Percentiles rank a stretch among this genome's conserved stretches.
These are phyloP conservation scores for Macquaria australasica DNA, from an alignment of 2,113 vertebrate species.

Conservation along the genomic window DNA sequence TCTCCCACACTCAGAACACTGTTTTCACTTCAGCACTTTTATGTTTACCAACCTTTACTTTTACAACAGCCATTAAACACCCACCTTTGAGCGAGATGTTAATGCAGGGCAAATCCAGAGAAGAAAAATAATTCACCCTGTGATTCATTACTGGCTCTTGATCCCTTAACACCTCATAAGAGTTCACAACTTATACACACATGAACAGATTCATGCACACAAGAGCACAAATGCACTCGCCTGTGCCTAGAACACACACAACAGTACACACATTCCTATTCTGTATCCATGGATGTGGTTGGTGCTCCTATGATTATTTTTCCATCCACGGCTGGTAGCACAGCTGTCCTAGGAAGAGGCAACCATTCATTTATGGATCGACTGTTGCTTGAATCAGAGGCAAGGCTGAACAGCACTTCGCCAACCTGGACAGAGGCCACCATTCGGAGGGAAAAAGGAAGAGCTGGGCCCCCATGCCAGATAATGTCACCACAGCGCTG, in stretches of 20 bases:
- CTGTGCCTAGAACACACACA: neutral
- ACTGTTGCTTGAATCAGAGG: constrained; percentile 58
- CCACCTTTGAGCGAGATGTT: constrained; percentile 31
- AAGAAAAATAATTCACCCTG: constrained; percentile 31
- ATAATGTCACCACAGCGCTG: constrained; percentile 2
- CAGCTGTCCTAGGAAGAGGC: constrained; percentile 66
- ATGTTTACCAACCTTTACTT: constrained; percentile 56
- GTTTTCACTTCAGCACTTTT: constrained; percentile 47
- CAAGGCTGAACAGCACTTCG: constrained; percentile 14
- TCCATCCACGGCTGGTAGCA: constrained; percentile 53
- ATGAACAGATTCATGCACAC: constrained; percentile 8
- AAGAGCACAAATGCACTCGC: neutral
- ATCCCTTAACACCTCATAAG: constrained; percentile 39
- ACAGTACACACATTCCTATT: constrained; percentile 34
- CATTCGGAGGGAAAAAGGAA: neutral
- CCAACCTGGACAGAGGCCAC: constrained; percentile 50
- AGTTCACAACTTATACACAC: constrained; percentile 26
- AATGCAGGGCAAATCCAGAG: constrained; percentile 13
- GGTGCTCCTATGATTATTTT: constrained; percentile 57
- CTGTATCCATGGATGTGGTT: constrained; percentile 52
- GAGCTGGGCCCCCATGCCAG: constrained; percentile 5
- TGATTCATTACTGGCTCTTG: constrained; percentile 53
- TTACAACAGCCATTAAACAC: constrained; percentile 62
- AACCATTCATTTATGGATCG: constrained; percentile 68
- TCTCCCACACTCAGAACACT: constrained; percentile 18